Conservation (phyloP, 2,797 vertebrate species). For the Synaphobranchus kaupii region DNA sequence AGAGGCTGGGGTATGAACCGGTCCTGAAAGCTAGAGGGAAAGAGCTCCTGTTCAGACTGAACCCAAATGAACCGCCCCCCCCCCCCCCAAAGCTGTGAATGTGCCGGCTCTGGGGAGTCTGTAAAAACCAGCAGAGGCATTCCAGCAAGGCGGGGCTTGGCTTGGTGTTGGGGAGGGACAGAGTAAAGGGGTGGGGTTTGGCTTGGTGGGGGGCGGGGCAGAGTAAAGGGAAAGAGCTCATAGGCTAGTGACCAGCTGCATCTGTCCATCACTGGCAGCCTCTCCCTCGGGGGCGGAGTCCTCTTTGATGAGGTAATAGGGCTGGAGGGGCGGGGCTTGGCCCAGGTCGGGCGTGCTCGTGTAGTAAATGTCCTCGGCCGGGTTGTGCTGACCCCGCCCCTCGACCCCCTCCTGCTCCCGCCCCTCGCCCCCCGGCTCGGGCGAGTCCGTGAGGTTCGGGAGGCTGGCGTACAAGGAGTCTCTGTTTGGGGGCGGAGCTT, state of each 20-base stretch:
- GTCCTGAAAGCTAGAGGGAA: too few relatives aligned
- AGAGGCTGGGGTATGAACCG: too few relatives aligned
- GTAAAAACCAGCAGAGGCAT: neutral
- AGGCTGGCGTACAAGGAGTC: slow-evolving; percentile 99
- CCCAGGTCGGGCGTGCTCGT: slow-evolving; percentile 97
- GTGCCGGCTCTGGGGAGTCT: neutral
- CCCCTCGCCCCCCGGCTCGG: slow-evolving; percentile 77
- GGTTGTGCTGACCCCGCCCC: slow-evolving; percentile 86
- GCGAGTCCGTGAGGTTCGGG: slow-evolving; percentile 98
- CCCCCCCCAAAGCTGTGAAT: neutral
- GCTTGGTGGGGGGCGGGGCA: slow-evolving; percentile 30
- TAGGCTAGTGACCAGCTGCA: slow-evolving; percentile 99
- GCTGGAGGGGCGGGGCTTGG: slow-evolving; percentile 84
- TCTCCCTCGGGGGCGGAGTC: slow-evolving; percentile 85
- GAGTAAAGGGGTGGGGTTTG: neutral
- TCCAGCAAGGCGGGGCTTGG: slow-evolving; percentile 10
- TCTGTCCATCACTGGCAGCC: slow-evolving; percentile 90
- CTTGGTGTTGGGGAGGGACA: slow-evolving; percentile 31
- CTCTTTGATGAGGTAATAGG: slow-evolving; percentile 94
- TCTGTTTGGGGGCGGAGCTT: slow-evolving; percentile 88
- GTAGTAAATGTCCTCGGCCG: slow-evolving; percentile 88
- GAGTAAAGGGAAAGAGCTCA: slow-evolving; percentile 64
- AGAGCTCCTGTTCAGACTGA: too few relatives aligned
- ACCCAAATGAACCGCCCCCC: too few relatives aligned
- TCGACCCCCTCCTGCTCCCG: slow-evolving; percentile 53